These are phyloP conservation scores for Nomia melanderi DNA, from an alignment of 1,140 invertebrate genomes.

Conservation along the genomic window DNA sequence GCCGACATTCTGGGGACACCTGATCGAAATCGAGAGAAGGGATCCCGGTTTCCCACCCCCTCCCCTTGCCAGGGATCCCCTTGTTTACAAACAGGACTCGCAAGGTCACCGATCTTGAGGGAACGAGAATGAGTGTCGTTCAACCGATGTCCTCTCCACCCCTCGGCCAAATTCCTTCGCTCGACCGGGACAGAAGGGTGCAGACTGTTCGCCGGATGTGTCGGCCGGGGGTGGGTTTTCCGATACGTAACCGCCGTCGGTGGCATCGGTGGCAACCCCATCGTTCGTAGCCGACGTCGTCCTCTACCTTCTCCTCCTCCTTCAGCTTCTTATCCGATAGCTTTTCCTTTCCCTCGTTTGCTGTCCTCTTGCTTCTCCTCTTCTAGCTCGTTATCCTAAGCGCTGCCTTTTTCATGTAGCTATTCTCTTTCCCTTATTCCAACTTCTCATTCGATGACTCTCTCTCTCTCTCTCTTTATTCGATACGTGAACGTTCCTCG, in stretches of 20 bases:
- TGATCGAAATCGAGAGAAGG: conserved; percentile 16
- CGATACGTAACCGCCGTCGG: conserved; percentile 56
- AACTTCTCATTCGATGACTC: too few relatives aligned
- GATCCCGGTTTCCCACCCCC: not conserved
- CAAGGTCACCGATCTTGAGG: conserved; percentile 51
- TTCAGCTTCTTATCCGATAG: conserved; percentile 35
- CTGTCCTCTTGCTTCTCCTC: too few relatives aligned
- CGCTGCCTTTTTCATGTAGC: too few relatives aligned
- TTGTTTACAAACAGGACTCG: conserved; percentile 54
- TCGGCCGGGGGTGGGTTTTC: conserved; percentile 62
- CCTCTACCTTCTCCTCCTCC: not conserved
- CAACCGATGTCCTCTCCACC: conserved; percentile 15
- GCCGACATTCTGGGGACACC: conserved; percentile 4
- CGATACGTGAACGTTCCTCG: too few relatives aligned
- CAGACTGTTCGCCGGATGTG: conserved; percentile 52
- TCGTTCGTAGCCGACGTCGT: conserved; percentile 21
- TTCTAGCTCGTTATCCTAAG: too few relatives aligned
- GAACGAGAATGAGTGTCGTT: conserved; percentile 18
- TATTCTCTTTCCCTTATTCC: too few relatives aligned
- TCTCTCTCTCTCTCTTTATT: too few relatives aligned
- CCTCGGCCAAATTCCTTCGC: conserved; percentile 38
- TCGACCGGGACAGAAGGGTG: conserved; percentile 2
- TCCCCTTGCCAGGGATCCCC: not conserved
- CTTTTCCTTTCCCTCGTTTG: too few relatives aligned
- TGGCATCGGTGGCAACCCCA: conserved; percentile 12